These are phyloP conservation scores for Ibidorhyncha struthersii DNA, from an alignment of 2,113 vertebrate genomes.

Conservation along the genomic window DNA sequence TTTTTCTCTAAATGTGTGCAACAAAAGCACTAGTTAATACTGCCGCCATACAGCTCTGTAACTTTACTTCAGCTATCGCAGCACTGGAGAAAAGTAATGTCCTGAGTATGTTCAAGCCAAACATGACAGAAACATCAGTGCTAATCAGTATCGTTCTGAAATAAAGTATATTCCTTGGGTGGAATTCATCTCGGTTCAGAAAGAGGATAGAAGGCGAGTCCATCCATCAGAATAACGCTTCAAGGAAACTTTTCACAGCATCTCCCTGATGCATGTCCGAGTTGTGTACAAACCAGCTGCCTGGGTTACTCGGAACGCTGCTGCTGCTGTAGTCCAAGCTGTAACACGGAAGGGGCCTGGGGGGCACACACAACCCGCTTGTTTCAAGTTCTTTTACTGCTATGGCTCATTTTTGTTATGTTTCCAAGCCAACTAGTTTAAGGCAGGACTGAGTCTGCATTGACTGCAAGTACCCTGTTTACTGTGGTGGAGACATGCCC, in stretches of 20 bases:
- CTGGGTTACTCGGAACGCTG: background rate
- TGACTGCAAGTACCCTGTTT: background rate
- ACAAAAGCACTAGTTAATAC: background rate
- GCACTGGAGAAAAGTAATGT: background rate
- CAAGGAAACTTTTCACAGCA: background rate
- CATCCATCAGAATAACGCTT: background rate
- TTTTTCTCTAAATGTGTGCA: background rate
- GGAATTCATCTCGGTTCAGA: accelerated
- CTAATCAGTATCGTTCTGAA: background rate
- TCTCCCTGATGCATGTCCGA: background rate
- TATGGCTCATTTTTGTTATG: accelerated
- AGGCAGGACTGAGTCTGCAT: background rate
- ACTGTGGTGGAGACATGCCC: background rate
- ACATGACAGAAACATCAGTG: background rate
- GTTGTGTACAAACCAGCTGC: background rate
- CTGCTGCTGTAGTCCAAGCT: background rate
- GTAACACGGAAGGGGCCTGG: background rate
- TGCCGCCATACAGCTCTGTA: background rate
- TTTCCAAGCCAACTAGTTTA: background rate
- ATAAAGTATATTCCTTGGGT: background rate
- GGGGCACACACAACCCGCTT: background rate
- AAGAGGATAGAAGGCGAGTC: background rate
- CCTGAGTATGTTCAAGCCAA: background rate
- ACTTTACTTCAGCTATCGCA: background rate
- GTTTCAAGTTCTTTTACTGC: background rate